Conservation (phyloP, 2,113 vertebrate genomes). For the Gobius niger region DNA sequence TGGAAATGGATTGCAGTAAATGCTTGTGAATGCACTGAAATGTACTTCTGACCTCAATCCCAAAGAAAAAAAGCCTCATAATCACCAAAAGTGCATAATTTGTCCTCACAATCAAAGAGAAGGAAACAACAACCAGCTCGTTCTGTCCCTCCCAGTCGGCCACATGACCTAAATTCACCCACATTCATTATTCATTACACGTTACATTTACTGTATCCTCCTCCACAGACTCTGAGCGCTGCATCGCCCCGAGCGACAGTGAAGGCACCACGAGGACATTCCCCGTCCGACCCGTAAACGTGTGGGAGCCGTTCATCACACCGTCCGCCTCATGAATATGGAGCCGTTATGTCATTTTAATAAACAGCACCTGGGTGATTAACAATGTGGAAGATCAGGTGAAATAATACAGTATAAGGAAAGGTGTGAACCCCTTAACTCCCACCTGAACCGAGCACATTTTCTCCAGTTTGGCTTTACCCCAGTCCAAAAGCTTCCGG, state of each 20-base stretch:
- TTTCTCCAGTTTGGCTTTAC: no score
- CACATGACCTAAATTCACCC: slow-evolving; percentile 57
- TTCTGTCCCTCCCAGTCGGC: slow-evolving; percentile 14
- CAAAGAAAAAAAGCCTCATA: background rate
- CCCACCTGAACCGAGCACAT: no score
- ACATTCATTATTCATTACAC: slow-evolving; percentile 62
- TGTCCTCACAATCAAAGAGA: background rate
- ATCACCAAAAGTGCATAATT: background rate
- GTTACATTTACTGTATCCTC: slow-evolving; percentile 22
- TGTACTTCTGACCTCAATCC: background rate
- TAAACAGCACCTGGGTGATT: slow-evolving; percentile 12
- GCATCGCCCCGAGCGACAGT: slow-evolving; percentile 5
- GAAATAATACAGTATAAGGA: no score
- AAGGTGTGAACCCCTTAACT: no score
- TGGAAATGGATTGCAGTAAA: no score
- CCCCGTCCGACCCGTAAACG: background rate
- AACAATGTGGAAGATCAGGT: background rate
- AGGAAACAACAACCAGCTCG: background rate
- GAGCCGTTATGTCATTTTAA: slow-evolving; percentile 52
- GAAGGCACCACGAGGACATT: slow-evolving; percentile 11
- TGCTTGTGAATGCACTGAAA: no score
- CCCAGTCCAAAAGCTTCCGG: no score
- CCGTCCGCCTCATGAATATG: slow-evolving; percentile 56
- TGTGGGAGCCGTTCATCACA: slow-evolving; percentile 14
- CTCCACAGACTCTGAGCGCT: slow-evolving; percentile 23